Evolutionary conservation across 2,888 invertebrate genomes (phyloP), one percentile per base, ranked within the genome.

Genomic region (Anorthoa munda): DNA sequence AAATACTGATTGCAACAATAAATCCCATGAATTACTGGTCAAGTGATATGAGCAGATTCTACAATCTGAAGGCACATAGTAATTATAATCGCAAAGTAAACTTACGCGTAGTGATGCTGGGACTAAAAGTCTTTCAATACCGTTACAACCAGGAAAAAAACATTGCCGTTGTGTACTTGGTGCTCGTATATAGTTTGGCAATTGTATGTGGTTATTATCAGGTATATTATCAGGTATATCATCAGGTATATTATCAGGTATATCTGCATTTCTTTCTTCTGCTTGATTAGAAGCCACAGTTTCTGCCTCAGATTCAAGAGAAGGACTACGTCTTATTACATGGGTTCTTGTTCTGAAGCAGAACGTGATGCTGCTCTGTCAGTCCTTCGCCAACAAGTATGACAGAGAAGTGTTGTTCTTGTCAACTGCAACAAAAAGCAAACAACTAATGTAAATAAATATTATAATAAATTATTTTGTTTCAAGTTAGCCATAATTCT

Each of bases 41-140:
- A 61, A 63, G 26, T 70, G 70, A 55, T 70, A 70, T 45, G 63
- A 63, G 13, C 69, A 72, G 31, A 69, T 55, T 7, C 69, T 65
- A 48, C 58, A 63, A 17, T 65, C 58, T 23, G 15, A 31, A 59
- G 71, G 71, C 48, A 65, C 64, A 71, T 48, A 58, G 50, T 71
- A 71, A 64, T 13, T 64, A 4, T 70, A 70, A 45, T 70, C 64
- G 58, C 71, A 64, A 50, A 56, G 56, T 26, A 56, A 56, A 56
- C 26, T 56, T 56, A 56, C 17, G 23, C 56, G 56, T 26, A 56
- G 26, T 39, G 59, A 68, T 50, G 39, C 3, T 39, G 67, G 26
- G 18, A 48, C 58, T 59, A 68, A 53, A 61, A 64, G 51, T 64
- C 64, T 51, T 51, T 50, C 63, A 12, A 13, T 7, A 26, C 48